Conservation (phyloP, 1,140 invertebrate genomes). For the Dinothrombium tinctorium region DNA sequence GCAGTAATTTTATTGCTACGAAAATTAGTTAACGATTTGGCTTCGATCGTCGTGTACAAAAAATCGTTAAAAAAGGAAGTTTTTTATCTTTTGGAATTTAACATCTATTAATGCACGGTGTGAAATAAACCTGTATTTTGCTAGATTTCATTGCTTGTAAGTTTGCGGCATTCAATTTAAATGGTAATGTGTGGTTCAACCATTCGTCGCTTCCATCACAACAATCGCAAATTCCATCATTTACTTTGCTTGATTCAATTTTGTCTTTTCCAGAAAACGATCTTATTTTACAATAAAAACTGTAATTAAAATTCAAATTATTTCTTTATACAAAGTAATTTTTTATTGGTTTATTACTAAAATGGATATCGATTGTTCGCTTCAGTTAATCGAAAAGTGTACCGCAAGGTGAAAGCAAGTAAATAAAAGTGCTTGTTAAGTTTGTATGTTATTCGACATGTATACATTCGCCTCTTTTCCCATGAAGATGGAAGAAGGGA, state of each 20-base stretch:
- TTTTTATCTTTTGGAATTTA: neutral
- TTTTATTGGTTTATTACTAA: too few relatives aligned
- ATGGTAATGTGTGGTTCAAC: constrained; percentile 16
- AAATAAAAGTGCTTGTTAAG: neutral
- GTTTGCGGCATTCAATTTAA: neutral
- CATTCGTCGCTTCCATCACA: constrained; percentile 91
- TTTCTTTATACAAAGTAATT: too few relatives aligned
- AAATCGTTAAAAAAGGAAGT: neutral
- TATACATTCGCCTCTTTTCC: too few relatives aligned
- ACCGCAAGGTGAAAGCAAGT: too few relatives aligned
- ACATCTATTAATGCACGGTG: neutral
- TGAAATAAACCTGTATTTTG: neutral
- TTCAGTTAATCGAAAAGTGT: too few relatives aligned
- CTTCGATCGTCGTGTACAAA: neutral
- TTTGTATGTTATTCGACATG: constrained; percentile 22
- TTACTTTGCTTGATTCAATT: constrained; percentile 30
- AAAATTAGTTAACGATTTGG: constrained; percentile 1
- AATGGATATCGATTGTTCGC: too few relatives aligned
- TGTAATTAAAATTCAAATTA: too few relatives aligned
- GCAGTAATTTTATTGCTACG: neutral
- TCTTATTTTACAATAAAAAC: neutral
- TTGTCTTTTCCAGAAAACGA: neutral
- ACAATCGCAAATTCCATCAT: constrained; percentile 95
- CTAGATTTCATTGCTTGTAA: neutral
- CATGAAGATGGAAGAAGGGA: too few relatives aligned